Evolutionary conservation across 2,888 invertebrate species (phyloP).

Genomic region (Carterocephalus palaemon): DNA sequence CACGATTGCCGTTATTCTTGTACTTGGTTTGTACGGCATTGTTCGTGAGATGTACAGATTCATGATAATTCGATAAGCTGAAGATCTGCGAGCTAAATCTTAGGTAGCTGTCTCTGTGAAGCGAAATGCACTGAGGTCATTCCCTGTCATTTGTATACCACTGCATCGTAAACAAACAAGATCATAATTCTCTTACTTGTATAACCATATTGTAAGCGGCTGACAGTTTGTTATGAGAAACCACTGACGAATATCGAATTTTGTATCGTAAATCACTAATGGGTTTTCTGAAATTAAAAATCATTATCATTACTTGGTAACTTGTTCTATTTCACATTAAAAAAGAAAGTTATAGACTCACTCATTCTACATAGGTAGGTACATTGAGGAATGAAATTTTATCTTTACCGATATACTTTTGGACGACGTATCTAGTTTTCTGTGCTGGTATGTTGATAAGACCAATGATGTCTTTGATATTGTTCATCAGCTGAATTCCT

Average conservation of each 20-base stretch:
- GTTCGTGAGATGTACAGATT: constrained; percentile 95
- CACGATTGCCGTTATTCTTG: constrained; percentile 82
- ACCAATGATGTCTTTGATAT: constrained; percentile 89
- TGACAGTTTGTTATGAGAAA: constrained; percentile 94
- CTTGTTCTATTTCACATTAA: too few species aligned
- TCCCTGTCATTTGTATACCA: neutral
- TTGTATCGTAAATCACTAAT: constrained; percentile 91
- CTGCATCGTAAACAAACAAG: constrained; percentile 2
- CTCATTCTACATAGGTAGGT: too few species aligned
- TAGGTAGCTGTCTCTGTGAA: constrained; percentile 89
- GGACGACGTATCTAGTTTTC: constrained; percentile 92
- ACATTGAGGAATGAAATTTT: constrained; percentile 13
- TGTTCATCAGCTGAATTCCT: constrained; percentile 92
- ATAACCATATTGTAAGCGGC: constrained; percentile 95
- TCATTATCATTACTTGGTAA: too few species aligned
- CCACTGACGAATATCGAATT: constrained; percentile 98
- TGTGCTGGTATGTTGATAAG: constrained; percentile 83
- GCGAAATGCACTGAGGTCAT: constrained; percentile 4
- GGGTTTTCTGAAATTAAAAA: constrained; percentile 85
- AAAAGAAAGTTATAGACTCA: too few species aligned
- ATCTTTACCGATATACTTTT: constrained; percentile 93
- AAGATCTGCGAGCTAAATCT: constrained; percentile 95
- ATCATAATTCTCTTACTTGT: constrained; percentile 80
- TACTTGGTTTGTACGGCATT: constrained; percentile 96
- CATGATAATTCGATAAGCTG: constrained; percentile 91